These are phyloP conservation scores for Spinus pinus DNA, from an alignment of 2,797 vertebrate species.

Conservation along the genomic window DNA sequence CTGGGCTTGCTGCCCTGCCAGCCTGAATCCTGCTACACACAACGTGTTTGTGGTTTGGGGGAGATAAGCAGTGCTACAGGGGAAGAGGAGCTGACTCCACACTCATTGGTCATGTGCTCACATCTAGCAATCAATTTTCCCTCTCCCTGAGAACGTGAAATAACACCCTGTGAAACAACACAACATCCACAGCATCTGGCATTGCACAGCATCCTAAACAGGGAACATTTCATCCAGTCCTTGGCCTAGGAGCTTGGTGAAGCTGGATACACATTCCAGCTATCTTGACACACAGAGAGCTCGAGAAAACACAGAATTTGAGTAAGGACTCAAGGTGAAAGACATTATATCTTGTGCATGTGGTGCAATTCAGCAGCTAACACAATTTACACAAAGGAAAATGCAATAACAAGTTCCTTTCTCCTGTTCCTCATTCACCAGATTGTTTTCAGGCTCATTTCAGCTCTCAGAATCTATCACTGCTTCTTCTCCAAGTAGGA, in stretches of 20 bases:
- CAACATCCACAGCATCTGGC: not conserved
- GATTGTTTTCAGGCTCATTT: not conserved
- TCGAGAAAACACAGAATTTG: not conserved
- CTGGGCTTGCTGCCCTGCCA: not conserved
- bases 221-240: not conserved
- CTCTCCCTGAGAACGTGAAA: not conserved
- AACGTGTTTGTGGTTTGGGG: not conserved
- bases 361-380: not conserved
- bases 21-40: not conserved
- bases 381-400: not conserved
- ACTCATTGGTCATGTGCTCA: not conserved
- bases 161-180: not conserved
- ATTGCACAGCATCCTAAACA: not conserved
- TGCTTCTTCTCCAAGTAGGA: not conserved
- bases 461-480: not conserved
- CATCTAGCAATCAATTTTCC: not conserved
- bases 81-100: not conserved
- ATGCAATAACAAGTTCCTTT: not conserved
- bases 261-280: not conserved
- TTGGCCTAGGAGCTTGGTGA: not conserved
- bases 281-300: not conserved
- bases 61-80: not conserved
- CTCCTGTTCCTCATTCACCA: not conserved
- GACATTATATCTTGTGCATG: not conserved
- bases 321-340: not conserved